phyloP scores from a whole-genome alignment of 1,140 invertebrate species.

The Glossosoma conforme region DNA sequence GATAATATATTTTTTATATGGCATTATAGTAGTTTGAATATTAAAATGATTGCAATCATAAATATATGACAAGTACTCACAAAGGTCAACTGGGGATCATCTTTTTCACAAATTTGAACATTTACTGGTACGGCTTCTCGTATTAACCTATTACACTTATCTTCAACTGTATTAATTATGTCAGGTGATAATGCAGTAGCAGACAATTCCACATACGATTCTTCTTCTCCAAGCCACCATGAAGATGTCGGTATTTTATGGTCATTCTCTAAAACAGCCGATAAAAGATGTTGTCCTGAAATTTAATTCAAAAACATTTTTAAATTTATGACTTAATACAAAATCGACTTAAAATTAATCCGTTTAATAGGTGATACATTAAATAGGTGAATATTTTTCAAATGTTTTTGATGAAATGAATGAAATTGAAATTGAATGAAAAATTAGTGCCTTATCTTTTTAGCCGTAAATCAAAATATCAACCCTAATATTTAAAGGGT shows the following conservation, averaged over 20 bases:
- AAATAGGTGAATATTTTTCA: too few species aligned
- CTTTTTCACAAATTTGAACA: conserved; percentile 58
- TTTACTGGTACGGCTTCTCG: conserved; percentile 54
- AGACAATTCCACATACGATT: conserved; percentile 62
- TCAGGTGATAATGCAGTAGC: conserved; percentile 45
- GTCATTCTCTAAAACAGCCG: conserved; percentile 69
- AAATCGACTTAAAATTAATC: too few species aligned
- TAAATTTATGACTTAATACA: too few species aligned
- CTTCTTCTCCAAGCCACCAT: conserved; percentile 72
- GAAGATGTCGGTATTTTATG: conserved; percentile 65
- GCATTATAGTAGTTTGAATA: conserved; percentile 11
- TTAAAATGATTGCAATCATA: conserved; percentile 9
- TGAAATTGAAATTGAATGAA: too few species aligned
- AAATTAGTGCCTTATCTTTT: too few species aligned
- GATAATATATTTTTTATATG: conserved; percentile 3
- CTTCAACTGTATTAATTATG: conserved; percentile 54
- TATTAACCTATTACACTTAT: conserved; percentile 64
- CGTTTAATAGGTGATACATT: too few species aligned
- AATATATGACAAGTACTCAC: too few species aligned
- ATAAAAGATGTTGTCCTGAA: conserved; percentile 75
- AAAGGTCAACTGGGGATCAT: too few species aligned
- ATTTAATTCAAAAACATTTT: conserved; percentile 19
- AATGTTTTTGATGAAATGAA: too few species aligned
- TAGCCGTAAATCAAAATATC: too few species aligned
- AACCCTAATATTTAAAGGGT: too few species aligned